Evolutionary conservation across 2,797 vertebrate species (phyloP).

Genomic region (Enteromius thamalakanensis): DNA sequence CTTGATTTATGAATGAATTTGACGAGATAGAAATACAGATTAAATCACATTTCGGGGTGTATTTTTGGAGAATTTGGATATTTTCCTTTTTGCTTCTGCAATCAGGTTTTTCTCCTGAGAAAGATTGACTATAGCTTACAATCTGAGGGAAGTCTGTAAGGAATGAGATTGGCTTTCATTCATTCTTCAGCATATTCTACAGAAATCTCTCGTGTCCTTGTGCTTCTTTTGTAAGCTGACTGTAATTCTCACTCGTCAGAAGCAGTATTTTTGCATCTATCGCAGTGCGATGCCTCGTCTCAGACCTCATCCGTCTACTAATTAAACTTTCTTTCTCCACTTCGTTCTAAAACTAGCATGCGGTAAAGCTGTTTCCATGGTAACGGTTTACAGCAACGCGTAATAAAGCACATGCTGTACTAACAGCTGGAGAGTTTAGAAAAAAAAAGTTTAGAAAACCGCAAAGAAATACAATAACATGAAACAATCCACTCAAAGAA

Average conservation of each 20-base stretch:
- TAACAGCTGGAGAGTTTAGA: background rate
- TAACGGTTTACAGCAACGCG: background rate
- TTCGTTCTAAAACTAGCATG: background rate
- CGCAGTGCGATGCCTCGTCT: background rate
- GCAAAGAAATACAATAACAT: background rate
- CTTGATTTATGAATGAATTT: no score
- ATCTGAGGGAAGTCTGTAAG: background rate
- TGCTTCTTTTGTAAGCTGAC: background rate
- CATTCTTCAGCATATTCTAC: background rate
- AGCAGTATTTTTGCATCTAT: background rate
- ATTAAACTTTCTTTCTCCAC: background rate
- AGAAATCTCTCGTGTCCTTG: background rate
- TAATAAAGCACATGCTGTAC: background rate
- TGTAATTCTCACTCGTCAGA: background rate
- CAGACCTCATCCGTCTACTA: background rate
- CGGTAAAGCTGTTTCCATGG: background rate
- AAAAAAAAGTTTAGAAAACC: no score
- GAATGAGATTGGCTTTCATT: background rate
- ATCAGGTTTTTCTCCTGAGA: background rate
- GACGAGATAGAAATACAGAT: no score
- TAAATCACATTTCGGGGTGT: no score
- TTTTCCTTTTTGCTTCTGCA: no score
- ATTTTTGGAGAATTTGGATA: background rate
- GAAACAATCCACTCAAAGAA: background rate
- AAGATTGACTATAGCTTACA: background rate